Evolutionary conservation across 2,113 vertebrate species (phyloP).

Genomic region (Perccottus glenii): DNA sequence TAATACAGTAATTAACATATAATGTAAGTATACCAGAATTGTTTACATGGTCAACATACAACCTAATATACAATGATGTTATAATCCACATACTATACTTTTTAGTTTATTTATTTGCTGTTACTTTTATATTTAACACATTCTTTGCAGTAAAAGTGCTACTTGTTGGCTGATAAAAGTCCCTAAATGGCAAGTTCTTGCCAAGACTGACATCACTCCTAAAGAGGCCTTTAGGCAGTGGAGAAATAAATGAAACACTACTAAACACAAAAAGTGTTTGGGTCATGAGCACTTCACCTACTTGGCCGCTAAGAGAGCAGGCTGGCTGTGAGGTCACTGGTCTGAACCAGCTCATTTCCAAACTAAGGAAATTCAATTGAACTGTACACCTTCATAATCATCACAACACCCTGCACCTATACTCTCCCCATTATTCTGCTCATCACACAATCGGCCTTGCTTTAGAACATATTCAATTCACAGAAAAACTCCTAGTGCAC

Average conservation of each 20-base stretch:
- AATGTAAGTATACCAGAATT: too few relatives aligned
- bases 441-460: constrained; percentile 44
- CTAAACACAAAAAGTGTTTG: constrained; percentile 32
- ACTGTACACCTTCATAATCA: constrained; percentile 26
- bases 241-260: constrained; percentile 19
- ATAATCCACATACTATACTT: neutral
- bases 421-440: constrained; percentile 14
- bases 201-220: neutral
- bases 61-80: neutral
- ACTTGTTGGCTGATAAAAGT: neutral
- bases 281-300: constrained; percentile 49
- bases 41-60: neutral
- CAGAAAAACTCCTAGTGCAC: constrained; percentile 28
- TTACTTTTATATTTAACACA: neutral
- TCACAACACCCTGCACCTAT: constrained; percentile 44
- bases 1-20: too few relatives aligned
- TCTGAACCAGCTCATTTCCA: constrained; percentile 24
- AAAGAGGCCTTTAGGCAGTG: constrained; percentile 17
- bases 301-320: constrained; percentile 50
- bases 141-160: neutral
- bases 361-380: constrained; percentile 41
- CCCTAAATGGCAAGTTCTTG: constrained; percentile 21
- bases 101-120: neutral
- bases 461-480: constrained; percentile 49
- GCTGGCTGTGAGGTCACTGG: constrained; percentile 27